Evolutionary conservation across 2,797 vertebrate species (phyloP), one percentile per base, ranked within the genome.

Genomic region (Botia almorhae): DNA sequence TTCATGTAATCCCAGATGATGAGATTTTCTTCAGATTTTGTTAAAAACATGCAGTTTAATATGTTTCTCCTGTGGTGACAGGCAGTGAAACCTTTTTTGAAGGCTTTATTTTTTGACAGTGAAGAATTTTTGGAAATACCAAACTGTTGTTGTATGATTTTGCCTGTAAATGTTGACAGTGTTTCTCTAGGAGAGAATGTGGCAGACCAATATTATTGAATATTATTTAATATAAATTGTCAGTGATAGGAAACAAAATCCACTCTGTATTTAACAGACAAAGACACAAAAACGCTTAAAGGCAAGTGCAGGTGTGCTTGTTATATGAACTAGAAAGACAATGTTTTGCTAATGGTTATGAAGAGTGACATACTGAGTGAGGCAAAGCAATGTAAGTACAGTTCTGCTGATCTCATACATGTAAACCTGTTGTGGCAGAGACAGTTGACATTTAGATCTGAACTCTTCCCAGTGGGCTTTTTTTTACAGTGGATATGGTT

Each of bases 391-490:
- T 55, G 50, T 21, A 76, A 76, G 17, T 61, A 17, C 16, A 74
- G 61, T 60, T 77, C 6, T 46, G 65, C 39, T 69, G 65, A 53
- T 60, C 39, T 48, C 51, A 68, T 56, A 19, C 53, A 69, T 21
- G 29, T 55, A 26, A 64, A 64, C 39, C 55, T 50, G 61, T 21
- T 65, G 19, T 53, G 69, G 14, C 58, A 65, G 46, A 68, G 33
- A 43, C 12, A 39, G n/a, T 11, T 73, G 78, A 67, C 78, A 80
- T 80, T 67, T 73, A 73, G 29, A 56, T 67, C 69, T 67, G 50
- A 73, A 50, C 23, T 50, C 6, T 33, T 77, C 53, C 48, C 29
- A 64, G 39, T 2, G 7, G 39, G 21, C 53, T 61, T 46, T 43
- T 36, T 56, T 39, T 7, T 53, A 64, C 19, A 63, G 46, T 63